A percentile compares a stretch with the other conserved stretches of the same genome.
These are phyloP conservation scores for Pseudopodoces humilis DNA, from an alignment of 2,113 vertebrate species.

Conservation along the genomic window DNA sequence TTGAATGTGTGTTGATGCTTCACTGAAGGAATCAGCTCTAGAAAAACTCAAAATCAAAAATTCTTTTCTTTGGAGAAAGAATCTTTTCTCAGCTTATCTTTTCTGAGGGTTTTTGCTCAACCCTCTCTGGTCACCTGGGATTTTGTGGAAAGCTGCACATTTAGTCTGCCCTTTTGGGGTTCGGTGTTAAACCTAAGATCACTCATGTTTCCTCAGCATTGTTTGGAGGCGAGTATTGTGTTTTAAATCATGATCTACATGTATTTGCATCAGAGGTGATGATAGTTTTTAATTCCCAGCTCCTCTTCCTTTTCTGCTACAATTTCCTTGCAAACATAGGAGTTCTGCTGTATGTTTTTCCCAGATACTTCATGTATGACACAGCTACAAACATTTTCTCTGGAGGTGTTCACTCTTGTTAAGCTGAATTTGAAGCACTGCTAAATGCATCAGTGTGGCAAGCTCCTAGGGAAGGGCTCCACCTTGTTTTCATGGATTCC, in stretches of 20 bases:
- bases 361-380: background rate
- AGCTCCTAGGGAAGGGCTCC: background rate
- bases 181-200: background rate
- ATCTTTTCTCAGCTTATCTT: too few relatives aligned
- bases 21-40: background rate
- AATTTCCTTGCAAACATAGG: background rate
- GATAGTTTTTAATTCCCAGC: background rate
- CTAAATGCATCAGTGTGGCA: background rate
- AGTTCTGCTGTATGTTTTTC: background rate
- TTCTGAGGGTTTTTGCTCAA: background rate
- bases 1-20: background rate
- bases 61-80: background rate
- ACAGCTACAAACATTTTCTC: background rate
- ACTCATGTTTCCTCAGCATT: background rate
- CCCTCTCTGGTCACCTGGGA: background rate
- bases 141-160: background rate
- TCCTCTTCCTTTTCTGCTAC: background rate
- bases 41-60: background rate
- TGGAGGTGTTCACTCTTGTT: background rate
- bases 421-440: background rate
- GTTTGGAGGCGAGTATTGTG: background rate
- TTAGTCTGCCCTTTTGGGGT: background rate
- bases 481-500: background rate
- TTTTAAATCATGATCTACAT: rapidly evolving
- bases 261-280: background rate